These are phyloP conservation scores for Morpho achilles DNA, from an alignment of 2,888 invertebrate genomes.

Conservation along the genomic window DNA sequence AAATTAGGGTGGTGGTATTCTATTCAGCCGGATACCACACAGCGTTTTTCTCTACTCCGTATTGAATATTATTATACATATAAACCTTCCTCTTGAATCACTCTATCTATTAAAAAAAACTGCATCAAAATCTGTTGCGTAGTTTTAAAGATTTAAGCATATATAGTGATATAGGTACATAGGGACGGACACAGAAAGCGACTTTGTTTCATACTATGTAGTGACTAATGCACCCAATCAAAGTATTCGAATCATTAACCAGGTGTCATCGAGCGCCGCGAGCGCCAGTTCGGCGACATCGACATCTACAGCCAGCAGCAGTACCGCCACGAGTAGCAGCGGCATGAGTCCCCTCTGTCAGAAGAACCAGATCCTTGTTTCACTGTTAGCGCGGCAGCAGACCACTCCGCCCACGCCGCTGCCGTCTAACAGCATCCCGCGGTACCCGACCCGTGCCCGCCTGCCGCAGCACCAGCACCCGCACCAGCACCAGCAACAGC, in stretches of 20 bases:
- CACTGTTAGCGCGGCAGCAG: constrained; percentile 87
- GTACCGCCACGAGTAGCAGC: constrained; percentile 48
- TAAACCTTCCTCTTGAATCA: no score
- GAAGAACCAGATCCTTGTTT: constrained; percentile 91
- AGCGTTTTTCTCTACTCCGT: no score
- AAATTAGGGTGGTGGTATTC: no score
- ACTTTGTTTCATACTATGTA: no score
- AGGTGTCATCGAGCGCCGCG: constrained; percentile 78
- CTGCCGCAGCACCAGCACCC: constrained; percentile 43
- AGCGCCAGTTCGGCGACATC: constrained; percentile 65
- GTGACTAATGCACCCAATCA: no score
- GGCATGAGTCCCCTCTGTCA: constrained; percentile 86
- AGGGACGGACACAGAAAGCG: no score
- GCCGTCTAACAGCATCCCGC: constrained; percentile 84
- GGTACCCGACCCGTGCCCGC: constrained; percentile 41
- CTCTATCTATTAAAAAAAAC: no score
- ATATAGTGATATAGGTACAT: no score
- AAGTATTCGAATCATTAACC: constrained; percentile 19
- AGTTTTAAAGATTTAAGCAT: no score
- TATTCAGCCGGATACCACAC: no score
- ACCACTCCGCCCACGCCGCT: constrained; percentile 83
- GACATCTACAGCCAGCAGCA: constrained; percentile 54
- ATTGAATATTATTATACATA: no score
- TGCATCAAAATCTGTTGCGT: no score
- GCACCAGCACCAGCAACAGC: constrained; percentile 34